A percentile compares a stretch with the other conserved stretches of the same genome.
These are phyloP conservation scores for Porites lutea DNA, from an alignment of 64 coral and sea anemone species.

Conservation along the genomic window DNA sequence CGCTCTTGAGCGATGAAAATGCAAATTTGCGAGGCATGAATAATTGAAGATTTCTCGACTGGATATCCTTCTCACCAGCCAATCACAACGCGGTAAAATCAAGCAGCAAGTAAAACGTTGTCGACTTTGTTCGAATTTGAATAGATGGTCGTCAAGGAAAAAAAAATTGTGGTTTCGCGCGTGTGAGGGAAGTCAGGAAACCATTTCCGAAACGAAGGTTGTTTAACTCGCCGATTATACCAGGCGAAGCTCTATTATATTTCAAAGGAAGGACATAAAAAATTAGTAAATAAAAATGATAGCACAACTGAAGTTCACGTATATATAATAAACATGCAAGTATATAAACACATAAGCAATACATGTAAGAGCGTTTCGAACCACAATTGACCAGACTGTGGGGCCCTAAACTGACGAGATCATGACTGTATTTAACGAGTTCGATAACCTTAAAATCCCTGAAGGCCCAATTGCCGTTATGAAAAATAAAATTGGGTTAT, in stretches of 20 bases:
- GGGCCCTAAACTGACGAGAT: too few species aligned
- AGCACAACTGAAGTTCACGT: neutral
- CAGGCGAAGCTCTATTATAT: too few species aligned
- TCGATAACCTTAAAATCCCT: too few species aligned
- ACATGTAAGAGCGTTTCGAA: too few species aligned
- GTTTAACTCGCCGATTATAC: neutral
- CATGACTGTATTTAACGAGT: too few species aligned
- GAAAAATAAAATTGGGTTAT: too few species aligned
- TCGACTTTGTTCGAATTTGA: neutral
- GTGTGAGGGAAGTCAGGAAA: neutral
- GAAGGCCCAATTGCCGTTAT: too few species aligned
- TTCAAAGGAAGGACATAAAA: neutral
- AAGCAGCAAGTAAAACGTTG: constrained; percentile 31
- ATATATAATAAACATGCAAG: too few species aligned
- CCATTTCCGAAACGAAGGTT: neutral
- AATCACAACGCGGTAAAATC: neutral
- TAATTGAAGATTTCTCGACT: constrained; percentile 14
- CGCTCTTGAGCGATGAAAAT: constrained; percentile 17
- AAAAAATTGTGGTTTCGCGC: neutral
- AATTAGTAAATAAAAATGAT: neutral
- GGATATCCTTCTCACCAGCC: neutral
- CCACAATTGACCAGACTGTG: too few species aligned
- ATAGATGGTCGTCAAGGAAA: constrained; percentile 27
- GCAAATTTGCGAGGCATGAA: constrained; percentile 29
- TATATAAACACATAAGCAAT: too few species aligned